Evolutionary conservation across 2,797 vertebrate species (phyloP), one percentile per base, ranked within the genome.

Genomic region (Sebastiscus tertius): DNA sequence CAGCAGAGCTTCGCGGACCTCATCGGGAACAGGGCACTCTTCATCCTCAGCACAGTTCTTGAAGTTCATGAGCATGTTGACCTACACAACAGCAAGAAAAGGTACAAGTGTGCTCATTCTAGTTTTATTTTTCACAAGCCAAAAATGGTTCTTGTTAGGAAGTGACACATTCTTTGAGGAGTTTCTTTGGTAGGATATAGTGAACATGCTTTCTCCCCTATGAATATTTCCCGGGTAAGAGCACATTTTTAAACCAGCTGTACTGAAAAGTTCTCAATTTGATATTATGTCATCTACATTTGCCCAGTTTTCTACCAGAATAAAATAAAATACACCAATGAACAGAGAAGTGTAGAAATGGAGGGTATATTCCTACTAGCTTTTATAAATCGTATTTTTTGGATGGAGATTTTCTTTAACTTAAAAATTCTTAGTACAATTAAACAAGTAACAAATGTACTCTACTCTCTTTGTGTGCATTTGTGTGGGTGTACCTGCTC

Each of bases 21-120:
- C 96, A 14, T 97, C 97, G 0, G 98, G 97, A 54, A 99, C 92
- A 0, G 97, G 96, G 24, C 94, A 96, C 0, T 97, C 96, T 64
- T 98, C 97, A 4, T 96, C 95, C 0, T 97, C 96, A 0, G 83
- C 34, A 1, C 91, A 95, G 4, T 90, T 95, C 92, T 97, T 97
- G 85, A 98, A 98, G 59, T 97, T 97, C 94, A 99, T 94, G 58
- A 99, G 94, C 97, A 99, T 98, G 93, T 99, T 98, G 88, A 99
- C 97, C 98, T 99, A 77, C 1, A 78, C 31, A 70, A 22, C 6
- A 77, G 55, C 16, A 54, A 65, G 14, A 16, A 34, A 67, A 24
- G 4, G 4, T 14, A 54, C 58, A 72, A 39, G 10, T 20, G 18
- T 29, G 56, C 8, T 29, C 26, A 59, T 18, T 59, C 26, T 10